A percentile compares a stretch with the other conserved stretches of the same genome.
Conservation (phyloP, 1,140 invertebrate species). For the Nylanderia fulva region DNA sequence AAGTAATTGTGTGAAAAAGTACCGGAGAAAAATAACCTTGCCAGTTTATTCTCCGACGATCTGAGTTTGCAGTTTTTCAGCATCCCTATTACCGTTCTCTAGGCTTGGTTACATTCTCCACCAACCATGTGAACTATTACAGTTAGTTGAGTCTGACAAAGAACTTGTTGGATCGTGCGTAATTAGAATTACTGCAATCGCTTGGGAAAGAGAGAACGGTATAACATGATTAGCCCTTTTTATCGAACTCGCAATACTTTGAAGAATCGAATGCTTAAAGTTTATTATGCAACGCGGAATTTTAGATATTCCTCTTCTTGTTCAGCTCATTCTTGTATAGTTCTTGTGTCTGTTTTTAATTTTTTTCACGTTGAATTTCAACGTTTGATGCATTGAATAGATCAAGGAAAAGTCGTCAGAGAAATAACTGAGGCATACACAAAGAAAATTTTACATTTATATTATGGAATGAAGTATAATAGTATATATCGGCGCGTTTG, state of each 20-base stretch:
- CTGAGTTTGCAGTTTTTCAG: conserved; percentile 52
- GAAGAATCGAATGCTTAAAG: conserved; percentile 6
- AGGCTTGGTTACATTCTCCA: conserved; percentile 30
- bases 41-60: conserved; percentile 18
- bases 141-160: conserved; percentile 43
- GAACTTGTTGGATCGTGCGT: conserved; percentile 40
- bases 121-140: conserved; percentile 40
- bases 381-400: neutral
- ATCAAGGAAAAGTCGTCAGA: neutral
- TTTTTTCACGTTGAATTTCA: neutral
- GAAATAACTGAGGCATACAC: neutral
- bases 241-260: neutral
- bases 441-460: neutral
- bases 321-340: neutral
- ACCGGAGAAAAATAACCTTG: conserved; percentile 37
- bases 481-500: neutral
- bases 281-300: neutral
- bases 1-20: conserved; percentile 31
- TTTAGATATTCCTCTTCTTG: neutral
- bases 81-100: conserved; percentile 29
- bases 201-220: neutral
- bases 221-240: conserved; percentile 19
- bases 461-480: neutral
- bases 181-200: conserved; percentile 45
- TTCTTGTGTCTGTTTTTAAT: neutral